These are phyloP conservation scores for Pristionchus exspectatus DNA, from an alignment of 2,888 invertebrate species.

Conservation along the genomic window DNA sequence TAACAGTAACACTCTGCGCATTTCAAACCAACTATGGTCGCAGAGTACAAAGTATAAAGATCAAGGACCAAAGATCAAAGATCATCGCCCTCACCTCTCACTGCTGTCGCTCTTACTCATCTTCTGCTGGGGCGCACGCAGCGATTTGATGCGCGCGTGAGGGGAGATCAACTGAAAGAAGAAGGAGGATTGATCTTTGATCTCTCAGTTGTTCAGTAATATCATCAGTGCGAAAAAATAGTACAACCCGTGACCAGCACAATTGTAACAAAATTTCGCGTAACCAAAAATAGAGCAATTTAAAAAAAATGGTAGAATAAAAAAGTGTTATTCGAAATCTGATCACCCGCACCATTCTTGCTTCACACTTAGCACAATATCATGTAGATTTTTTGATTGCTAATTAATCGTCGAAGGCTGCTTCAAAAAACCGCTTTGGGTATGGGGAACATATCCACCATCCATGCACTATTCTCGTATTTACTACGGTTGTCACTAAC, in stretches of 20 bases:
- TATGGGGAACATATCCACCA: conserved; percentile 86
- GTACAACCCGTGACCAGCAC: background rate
- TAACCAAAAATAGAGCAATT: too few relatives aligned
- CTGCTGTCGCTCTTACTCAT: conserved; percentile 88
- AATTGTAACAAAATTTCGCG: too few relatives aligned
- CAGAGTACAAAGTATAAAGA: background rate
- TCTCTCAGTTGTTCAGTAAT: background rate
- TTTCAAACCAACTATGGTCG: too few relatives aligned
- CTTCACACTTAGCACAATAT: too few relatives aligned
- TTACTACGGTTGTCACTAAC: too few relatives aligned
- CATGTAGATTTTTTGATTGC: too few relatives aligned
- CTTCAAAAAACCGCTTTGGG: conserved; percentile 80
- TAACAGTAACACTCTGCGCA: too few relatives aligned
- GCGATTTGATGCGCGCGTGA: conserved; percentile 85
- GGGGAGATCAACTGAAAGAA: background rate
- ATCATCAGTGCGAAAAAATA: too few relatives aligned
- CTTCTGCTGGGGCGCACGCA: conserved; percentile 91
- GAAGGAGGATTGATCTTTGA: background rate
- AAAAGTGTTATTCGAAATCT: too few relatives aligned
- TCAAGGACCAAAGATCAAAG: background rate
- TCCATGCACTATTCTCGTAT: conserved; percentile 87
- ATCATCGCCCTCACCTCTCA: conserved; percentile 3
- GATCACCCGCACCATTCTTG: too few relatives aligned
- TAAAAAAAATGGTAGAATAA: too few relatives aligned
- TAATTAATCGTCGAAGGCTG: conserved; percentile 22